Evolutionary conservation across 2,113 vertebrate genomes (phyloP).

Genomic region (Tupaia tana): DNA sequence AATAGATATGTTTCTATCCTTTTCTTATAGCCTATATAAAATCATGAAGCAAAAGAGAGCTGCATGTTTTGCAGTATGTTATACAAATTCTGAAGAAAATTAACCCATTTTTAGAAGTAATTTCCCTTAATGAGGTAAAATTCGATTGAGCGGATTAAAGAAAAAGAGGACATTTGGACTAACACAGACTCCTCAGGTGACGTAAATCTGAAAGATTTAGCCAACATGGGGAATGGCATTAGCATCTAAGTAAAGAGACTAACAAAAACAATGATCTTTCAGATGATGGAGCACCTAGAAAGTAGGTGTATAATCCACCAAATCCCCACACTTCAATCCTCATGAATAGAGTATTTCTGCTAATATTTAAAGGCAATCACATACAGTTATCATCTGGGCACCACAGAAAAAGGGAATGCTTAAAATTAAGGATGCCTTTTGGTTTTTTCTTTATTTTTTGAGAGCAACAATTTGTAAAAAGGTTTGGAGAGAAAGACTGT

Average conservation of each 20-base stretch:
- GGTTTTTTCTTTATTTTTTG: neutral
- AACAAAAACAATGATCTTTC: neutral
- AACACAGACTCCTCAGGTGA: neutral
- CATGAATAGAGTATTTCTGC: neutral
- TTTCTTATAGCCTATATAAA: neutral
- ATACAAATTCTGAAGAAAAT: neutral
- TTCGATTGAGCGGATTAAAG: neutral
- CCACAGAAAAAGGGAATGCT: slow-evolving; percentile 5
- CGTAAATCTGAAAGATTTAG: neutral
- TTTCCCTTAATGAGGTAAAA: slow-evolving; percentile 14
- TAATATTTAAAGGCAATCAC: neutral
- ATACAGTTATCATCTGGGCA: neutral
- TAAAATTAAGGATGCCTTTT: neutral
- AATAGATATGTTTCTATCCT: neutral
- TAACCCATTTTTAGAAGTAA: slow-evolving; percentile 34
- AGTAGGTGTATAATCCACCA: neutral
- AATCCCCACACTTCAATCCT: neutral
- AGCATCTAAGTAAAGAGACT: neutral
- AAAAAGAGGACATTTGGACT: neutral
- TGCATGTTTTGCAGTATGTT: neutral
- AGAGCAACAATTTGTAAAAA: neutral
- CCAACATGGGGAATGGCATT: neutral
- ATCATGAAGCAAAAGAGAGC: neutral
- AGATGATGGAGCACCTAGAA: neutral
- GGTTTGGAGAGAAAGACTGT: neutral